Evolutionary conservation across 2,888 invertebrate species (phyloP).

Genomic region (Ochropacha duplaris): DNA sequence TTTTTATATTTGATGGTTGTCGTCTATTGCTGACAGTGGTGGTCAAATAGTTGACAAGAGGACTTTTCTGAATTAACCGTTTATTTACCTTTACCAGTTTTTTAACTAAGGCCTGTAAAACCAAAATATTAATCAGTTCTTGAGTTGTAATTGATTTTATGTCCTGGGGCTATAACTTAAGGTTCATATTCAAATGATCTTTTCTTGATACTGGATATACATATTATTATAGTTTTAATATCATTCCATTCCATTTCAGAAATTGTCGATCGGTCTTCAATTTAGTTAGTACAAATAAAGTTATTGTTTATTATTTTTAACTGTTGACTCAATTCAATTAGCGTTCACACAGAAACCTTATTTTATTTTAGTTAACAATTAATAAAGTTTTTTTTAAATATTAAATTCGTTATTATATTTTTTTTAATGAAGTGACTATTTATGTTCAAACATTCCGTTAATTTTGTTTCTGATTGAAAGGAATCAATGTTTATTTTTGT

Average conservation of each 20-base stretch:
- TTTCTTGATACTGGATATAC: too few relatives aligned
- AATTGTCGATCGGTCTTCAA: background rate
- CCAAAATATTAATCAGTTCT: too few relatives aligned
- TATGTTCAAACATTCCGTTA: background rate
- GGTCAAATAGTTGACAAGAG: background rate
- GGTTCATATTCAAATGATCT: too few relatives aligned
- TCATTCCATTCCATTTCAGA: background rate
- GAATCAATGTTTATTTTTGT: background rate
- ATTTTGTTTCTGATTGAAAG: background rate
- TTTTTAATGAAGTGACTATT: background rate
- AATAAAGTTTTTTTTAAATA: background rate
- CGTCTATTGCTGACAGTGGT: background rate
- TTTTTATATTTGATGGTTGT: too few relatives aligned
- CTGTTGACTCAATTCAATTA: background rate
- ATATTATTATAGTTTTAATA: too few relatives aligned
- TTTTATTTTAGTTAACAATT: background rate
- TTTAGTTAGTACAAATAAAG: background rate
- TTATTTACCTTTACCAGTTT: too few relatives aligned
- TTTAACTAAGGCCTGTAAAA: too few relatives aligned
- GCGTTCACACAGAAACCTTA: background rate
- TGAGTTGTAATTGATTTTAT: too few relatives aligned
- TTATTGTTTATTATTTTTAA: background rate
- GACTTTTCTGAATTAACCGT: background rate
- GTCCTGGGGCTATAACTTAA: too few relatives aligned
- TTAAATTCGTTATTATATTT: background rate